A percentile compares a stretch with the other conserved stretches of the same genome.
Conservation (phyloP, 2,797 vertebrate genomes). For the Pangasius mekongensis region DNA sequence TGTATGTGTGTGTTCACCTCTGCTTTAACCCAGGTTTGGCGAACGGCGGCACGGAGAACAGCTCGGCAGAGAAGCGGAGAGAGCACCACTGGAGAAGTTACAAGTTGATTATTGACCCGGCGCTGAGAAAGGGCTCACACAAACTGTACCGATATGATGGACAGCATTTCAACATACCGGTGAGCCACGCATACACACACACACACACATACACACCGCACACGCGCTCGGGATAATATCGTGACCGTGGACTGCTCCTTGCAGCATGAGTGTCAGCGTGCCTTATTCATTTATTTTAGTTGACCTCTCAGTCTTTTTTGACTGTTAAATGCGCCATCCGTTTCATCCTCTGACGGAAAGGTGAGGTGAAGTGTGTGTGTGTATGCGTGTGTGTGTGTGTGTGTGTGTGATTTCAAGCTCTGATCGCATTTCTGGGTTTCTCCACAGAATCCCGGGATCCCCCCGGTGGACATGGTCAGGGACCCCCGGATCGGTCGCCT, state of each 20-base stretch:
- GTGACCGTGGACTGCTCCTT: not conserved
- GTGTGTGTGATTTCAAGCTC: not conserved
- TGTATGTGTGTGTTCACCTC: constrained; percentile 59
- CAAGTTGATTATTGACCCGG: constrained; percentile 99
- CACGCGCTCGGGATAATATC: not conserved
- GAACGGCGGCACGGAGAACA: constrained; percentile 98
- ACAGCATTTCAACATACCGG: constrained; percentile 92
- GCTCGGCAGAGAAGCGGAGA: constrained; percentile 93
- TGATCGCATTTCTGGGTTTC: constrained; percentile 11
- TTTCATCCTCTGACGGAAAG: too few relatives aligned
- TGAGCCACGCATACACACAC: constrained; percentile 69
- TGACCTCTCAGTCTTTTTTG: not conserved
- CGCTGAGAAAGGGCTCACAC: constrained; percentile 94
- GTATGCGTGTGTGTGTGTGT: not conserved
- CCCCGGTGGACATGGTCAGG: constrained; percentile 92
- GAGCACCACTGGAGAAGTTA: constrained; percentile 99
- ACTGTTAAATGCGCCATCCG: not conserved
- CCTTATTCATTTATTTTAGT: not conserved
- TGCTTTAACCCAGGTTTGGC: constrained; percentile 82
- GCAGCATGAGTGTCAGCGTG: not conserved
- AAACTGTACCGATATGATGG: constrained; percentile 99
- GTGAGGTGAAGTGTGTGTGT: not conserved
- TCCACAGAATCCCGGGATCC: constrained; percentile 88
- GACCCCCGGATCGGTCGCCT: constrained; percentile 96
- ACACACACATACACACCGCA: not conserved